These are phyloP conservation scores for Myotis pilosus DNA, from an alignment of 2,797 vertebrate species.

Conservation along the genomic window DNA sequence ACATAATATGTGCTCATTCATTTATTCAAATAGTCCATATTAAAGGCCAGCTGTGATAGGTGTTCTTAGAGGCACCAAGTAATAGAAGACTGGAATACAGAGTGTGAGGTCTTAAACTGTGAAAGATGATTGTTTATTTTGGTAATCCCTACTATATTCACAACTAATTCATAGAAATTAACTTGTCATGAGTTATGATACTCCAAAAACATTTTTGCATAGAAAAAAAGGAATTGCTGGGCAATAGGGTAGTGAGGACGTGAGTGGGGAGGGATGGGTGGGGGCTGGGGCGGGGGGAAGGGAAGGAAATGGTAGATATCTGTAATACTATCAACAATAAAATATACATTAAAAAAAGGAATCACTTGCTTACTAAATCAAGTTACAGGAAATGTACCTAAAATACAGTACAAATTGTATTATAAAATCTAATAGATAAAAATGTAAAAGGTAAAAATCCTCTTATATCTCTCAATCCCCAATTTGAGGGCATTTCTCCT, in stretches of 20 bases:
- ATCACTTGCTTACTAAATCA: neutral
- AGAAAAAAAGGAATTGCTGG: neutral
- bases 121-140: neutral
- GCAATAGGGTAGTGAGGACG: no score
- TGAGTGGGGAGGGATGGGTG: no score
- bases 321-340: no score
- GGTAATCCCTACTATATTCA: neutral
- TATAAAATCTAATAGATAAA: neutral
- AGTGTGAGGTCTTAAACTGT: neutral
- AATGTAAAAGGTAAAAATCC: neutral
- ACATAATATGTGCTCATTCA: neutral
- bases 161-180: neutral
- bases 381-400: neutral
- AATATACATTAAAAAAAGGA: no score
- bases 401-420: neutral
- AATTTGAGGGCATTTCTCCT: neutral
- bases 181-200: neutral
- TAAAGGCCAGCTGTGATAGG: neutral
- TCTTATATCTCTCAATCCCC: neutral
- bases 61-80: neutral
- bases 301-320: no score
- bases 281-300: no score
- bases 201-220: neutral
- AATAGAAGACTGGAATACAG: neutral
- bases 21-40: neutral